Evolutionary conservation across 2,888 invertebrate species (phyloP), one percentile per base, ranked within the genome.

Genomic region (Agrotis exclamationis): DNA sequence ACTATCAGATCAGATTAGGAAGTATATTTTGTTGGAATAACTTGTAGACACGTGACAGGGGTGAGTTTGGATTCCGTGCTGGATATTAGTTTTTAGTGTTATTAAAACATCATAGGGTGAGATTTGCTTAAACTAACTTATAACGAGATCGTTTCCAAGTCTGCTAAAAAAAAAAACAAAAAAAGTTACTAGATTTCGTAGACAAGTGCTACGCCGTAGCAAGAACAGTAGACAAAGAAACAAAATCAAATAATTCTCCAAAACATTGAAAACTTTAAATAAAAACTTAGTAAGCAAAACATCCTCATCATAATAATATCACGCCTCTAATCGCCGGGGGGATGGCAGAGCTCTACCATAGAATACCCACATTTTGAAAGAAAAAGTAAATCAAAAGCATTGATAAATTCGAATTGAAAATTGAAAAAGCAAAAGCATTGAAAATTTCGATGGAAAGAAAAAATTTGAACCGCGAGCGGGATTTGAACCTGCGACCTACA

Each of bases 1-100:
- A 95, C 93, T 94, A 84, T 71, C 79, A 79, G 90, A 90, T 87
- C 86, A 92, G 93, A 92, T 94, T 85, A 85, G 66, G 62, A 74
- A 85, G 74, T 80, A 77, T 80, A 85, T 84, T 84, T 84, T 79
- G 82, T 82, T 80, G 62, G 63, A 82, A 82, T 84, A 84, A 80
- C 82, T 78, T 68, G 59, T 59, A 18, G 60, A 69, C 81, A 81
- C 83, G 83, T 78, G 85, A 60, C 73, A 58, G 39, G 81, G 75
- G 79, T 75, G 68, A 50, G 53, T 45, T 82, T 48, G 59, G 45
- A 51, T 77, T 66, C 56, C 33, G 53, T 68, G 47, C 63, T 3
- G 22, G 45, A 54, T 70, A 74, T 74, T 59, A 74, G 66, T 75
- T 77, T 63, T 79, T 54, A 44, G 18, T 58, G 11, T 62, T 68